Evolutionary conservation across 2,888 invertebrate species (phyloP), one percentile per base, ranked within the genome.

Genomic region (Melanargia galathea): DNA sequence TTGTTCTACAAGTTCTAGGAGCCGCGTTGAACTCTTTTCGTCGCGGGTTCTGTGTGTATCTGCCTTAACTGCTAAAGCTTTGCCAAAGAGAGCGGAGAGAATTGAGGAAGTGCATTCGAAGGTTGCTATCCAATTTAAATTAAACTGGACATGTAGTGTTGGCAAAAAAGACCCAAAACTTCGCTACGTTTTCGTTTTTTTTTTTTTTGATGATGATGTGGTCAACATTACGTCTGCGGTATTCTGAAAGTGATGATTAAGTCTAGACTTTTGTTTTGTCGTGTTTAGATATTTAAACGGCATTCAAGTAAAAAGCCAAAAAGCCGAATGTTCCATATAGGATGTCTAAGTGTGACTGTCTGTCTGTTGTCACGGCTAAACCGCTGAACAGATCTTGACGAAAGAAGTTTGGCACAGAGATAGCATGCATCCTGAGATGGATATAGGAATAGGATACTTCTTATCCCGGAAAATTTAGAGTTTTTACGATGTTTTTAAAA

Each of bases 51-150:
- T 22, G 45, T 46, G 20, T 46, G 20, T 22, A 13, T 20, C 18
- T 11, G 52, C 13, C 33, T 18, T 43, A 35, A 11, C 8, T 2
- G 1, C 48, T 60, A 55, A 62, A 60, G 57, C 60, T 48, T 55
- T 40, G 57, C 57, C 49, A 63, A 68, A 64, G 67, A 67, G 67
- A 69, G 65, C 54, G 63, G 57, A 65, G 67, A 65, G 69, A 69
- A 69, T 69, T 65, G 69, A 69, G 69, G 69, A 69, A 69, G 62
- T 64, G 57, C 51, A 67, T 43, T 58, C 66, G 65, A 69, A 67
- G 69, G 67, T 59, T 65, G 58, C 63, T 63, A 63, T 62, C 57
- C 43, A 64, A 56, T 56, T 60, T 60, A 56, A 30, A 62, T 66
- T 55, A 55, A 62, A 40, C 63, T 60, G 63, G 55, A 66, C 62